Evolutionary conservation across 2,888 invertebrate genomes (phyloP).

Genomic region (Tortricodes alternella): DNA sequence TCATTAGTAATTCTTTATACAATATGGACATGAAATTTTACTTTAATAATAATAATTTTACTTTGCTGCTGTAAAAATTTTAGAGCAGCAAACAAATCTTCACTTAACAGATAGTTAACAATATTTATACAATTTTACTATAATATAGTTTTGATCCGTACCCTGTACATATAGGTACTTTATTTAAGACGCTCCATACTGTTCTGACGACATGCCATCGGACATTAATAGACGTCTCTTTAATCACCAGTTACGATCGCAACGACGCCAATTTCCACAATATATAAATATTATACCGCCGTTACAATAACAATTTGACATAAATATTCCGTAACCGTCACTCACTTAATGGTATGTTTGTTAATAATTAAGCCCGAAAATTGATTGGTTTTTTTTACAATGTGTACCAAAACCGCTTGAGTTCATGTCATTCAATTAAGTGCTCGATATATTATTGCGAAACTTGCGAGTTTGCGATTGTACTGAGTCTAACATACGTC

Average conservation of each 20-base stretch:
- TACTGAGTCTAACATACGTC: not conserved
- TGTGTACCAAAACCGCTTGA: slow-evolving; percentile 5
- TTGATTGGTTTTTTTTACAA: slow-evolving; percentile 28
- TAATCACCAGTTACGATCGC: slow-evolving; percentile 43
- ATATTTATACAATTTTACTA: too few species aligned
- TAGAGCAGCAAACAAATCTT: too few species aligned
- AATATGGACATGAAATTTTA: too few species aligned
- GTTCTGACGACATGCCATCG: slow-evolving; percentile 19
- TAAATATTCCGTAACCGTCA: slow-evolving; percentile 46
- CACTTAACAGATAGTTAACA: too few species aligned
- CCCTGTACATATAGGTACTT: too few species aligned
- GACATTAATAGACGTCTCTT: slow-evolving; percentile 26
- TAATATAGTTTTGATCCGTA: too few species aligned
- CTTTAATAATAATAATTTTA: too few species aligned
- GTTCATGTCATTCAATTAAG: slow-evolving; percentile 12
- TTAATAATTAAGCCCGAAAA: slow-evolving; percentile 41
- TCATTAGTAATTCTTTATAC: too few species aligned
- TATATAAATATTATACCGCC: slow-evolving; percentile 32
- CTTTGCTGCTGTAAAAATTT: too few species aligned
- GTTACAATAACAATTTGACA: slow-evolving; percentile 48
- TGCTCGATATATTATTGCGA: not conserved
- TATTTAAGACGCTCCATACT: not conserved
- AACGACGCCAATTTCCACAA: slow-evolving; percentile 45
- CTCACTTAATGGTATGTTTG: slow-evolving; percentile 43
- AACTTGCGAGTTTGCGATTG: not conserved